Evolutionary conservation across 2,797 vertebrate genomes (phyloP).

Genomic region (Pelodytes ibericus): DNA sequence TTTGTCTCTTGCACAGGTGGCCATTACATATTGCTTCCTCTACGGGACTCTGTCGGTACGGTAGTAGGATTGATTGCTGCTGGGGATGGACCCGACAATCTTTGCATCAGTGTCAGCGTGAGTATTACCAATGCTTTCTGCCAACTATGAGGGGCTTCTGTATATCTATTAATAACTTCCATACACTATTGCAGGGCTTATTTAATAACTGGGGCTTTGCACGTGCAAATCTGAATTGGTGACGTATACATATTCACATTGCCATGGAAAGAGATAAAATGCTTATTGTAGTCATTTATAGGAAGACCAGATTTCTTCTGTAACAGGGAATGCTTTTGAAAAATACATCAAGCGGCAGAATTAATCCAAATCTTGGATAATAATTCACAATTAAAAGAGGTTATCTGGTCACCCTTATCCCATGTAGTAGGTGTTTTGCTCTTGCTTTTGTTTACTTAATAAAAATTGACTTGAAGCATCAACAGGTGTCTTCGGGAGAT

Average conservation of each 20-base stretch:
- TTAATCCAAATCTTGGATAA: too few relatives aligned
- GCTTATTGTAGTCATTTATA: not conserved
- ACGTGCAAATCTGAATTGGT: conserved; percentile 36
- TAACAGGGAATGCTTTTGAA: too few relatives aligned
- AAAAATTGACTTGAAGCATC: not conserved
- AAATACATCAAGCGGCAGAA: too few relatives aligned
- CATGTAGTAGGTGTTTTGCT: not conserved
- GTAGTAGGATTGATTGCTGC: conserved; percentile 92
- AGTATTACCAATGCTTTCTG: conserved; percentile 74
- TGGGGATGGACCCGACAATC: conserved; percentile 93
- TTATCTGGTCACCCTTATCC: too few relatives aligned
- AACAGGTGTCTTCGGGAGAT: conserved; percentile 4
- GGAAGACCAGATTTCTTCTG: too few relatives aligned
- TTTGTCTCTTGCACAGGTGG: conserved; percentile 79
- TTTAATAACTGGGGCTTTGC: conserved; percentile 50
- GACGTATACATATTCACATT: conserved; percentile 8
- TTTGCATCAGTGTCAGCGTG: conserved; percentile 97
- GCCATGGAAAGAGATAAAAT: not conserved
- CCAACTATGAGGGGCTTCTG: conserved; percentile 59
- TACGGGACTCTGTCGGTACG: conserved; percentile 89
- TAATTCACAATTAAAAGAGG: too few relatives aligned
- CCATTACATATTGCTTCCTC: conserved; percentile 86
- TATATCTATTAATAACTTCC: conserved; percentile 47
- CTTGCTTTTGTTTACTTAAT: not conserved
- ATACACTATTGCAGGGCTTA: conserved; percentile 24